Conservation (phyloP, 2,797 vertebrate species). For the Poeciliopsis turneri region DNA sequence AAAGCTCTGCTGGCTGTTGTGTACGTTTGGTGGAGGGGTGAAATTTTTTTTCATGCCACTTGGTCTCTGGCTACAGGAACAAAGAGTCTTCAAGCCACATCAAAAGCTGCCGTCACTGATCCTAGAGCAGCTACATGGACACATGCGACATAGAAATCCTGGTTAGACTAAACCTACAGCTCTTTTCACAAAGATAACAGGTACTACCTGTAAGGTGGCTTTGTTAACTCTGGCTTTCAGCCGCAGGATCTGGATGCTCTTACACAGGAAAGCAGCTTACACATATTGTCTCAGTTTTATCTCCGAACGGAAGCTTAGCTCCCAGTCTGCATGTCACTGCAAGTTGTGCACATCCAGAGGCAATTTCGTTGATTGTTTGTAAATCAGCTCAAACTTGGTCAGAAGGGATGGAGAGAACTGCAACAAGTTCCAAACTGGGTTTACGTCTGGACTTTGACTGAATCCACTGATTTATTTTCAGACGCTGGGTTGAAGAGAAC, state of each 20-base stretch:
- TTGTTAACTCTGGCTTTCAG: not conserved
- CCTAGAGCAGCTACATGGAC: not conserved
- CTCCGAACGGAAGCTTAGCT: not conserved
- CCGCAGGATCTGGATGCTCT: not conserved
- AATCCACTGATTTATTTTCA: not conserved
- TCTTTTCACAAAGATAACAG: not conserved
- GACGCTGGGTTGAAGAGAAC: not conserved
- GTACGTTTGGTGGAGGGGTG: conserved; percentile 12
- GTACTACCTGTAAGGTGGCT: not conserved
- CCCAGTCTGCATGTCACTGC: not conserved
- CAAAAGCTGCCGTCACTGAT: not conserved
- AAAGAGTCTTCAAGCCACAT: not conserved
- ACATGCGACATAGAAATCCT: not conserved
- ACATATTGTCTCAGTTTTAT: not conserved
- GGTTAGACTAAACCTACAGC: not conserved
- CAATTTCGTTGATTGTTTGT: not conserved
- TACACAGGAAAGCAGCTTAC: not conserved
- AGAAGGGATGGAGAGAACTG: not conserved
- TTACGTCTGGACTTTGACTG: not conserved
- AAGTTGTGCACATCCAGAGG: not conserved
- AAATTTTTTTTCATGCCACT: not conserved
- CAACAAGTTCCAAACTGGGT: not conserved
- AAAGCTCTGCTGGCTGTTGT: conserved; percentile 46
- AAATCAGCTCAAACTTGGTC: not conserved
- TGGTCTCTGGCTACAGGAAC: not conserved